Evolutionary conservation across 2,797 vertebrate species (phyloP).

Genomic region (Acipenser transmontanus): DNA sequence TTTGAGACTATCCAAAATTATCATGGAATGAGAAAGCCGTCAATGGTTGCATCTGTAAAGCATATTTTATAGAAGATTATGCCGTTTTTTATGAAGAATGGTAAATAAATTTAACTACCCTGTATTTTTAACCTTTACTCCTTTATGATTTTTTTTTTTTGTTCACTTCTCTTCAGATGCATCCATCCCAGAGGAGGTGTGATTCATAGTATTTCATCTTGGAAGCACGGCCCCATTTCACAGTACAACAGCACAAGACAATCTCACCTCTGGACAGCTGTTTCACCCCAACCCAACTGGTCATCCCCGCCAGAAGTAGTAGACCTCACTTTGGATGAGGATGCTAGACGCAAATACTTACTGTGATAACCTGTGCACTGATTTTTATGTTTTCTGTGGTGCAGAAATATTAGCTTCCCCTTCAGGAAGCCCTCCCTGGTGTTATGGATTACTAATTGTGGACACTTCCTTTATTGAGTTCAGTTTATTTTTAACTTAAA

Average conservation of each 20-base stretch:
- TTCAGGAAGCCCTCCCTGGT: conserved; percentile 47
- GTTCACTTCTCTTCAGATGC: conserved; percentile 50
- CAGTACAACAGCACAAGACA: conserved; percentile 67
- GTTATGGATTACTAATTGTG: conserved; percentile 32
- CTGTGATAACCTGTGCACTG: conserved; percentile 56
- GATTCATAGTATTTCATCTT: conserved; percentile 89
- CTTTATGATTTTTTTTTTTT: background rate
- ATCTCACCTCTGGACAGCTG: conserved; percentile 79
- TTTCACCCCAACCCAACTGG: conserved; percentile 83
- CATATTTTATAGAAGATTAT: no score
- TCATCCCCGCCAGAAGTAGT: conserved; percentile 88
- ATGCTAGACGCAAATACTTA: conserved; percentile 85
- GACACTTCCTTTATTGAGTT: conserved; percentile 39
- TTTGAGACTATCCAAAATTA: no score
- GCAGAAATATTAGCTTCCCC: conserved; percentile 44
- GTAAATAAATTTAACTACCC: no score
- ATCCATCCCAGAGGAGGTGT: conserved; percentile 87
- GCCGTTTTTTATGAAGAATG: no score
- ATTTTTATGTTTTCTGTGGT: conserved; percentile 36
- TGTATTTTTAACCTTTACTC: no score
- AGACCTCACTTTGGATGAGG: conserved; percentile 94
- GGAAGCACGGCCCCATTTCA: conserved; percentile 73
- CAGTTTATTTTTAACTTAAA: conserved; percentile 42
- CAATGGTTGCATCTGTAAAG: no score
- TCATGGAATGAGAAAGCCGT: no score